A percentile compares a stretch with the other conserved stretches of the same genome.
phyloP scores from a whole-genome alignment of 2,113 vertebrate species.

The Acinonyx jubatus region DNA sequence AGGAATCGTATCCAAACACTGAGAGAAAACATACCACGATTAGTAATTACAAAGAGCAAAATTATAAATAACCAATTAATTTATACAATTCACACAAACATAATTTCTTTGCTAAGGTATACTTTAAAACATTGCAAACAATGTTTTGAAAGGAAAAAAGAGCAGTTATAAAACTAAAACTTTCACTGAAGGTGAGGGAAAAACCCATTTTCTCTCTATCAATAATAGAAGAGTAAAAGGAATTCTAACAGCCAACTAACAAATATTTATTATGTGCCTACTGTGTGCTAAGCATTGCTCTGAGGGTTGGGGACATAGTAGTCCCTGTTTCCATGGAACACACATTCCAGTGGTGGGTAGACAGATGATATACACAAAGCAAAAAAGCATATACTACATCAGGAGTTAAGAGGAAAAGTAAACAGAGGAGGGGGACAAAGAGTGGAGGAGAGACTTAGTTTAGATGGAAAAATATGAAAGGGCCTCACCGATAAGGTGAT shows the following conservation, averaged over 20 bases:
- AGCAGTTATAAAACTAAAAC: conserved; percentile 23
- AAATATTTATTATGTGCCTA: background rate
- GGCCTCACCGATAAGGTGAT: background rate
- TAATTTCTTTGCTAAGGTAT: background rate
- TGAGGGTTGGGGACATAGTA: background rate
- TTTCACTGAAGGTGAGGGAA: background rate
- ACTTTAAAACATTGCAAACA: conserved; percentile 41
- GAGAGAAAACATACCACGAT: conserved; percentile 14
- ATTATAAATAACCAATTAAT: conserved; percentile 8
- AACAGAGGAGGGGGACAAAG: background rate
- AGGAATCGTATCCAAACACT: conserved; percentile 19
- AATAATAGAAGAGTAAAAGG: background rate
- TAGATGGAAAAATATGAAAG: background rate
- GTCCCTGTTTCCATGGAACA: background rate
- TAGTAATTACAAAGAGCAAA: background rate
- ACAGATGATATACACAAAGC: background rate
- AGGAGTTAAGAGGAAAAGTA: background rate
- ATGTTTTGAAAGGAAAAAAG: conserved; percentile 8
- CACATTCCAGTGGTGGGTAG: background rate
- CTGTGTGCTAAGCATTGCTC: background rate
- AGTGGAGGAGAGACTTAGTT: background rate
- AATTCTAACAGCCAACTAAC: conserved; percentile 3
- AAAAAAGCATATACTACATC: background rate
- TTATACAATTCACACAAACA: conserved; percentile 22
- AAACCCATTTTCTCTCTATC: background rate